These are phyloP conservation scores for Folsomia candida DNA, from an alignment of 2,888 invertebrate species.

Conservation along the genomic window DNA sequence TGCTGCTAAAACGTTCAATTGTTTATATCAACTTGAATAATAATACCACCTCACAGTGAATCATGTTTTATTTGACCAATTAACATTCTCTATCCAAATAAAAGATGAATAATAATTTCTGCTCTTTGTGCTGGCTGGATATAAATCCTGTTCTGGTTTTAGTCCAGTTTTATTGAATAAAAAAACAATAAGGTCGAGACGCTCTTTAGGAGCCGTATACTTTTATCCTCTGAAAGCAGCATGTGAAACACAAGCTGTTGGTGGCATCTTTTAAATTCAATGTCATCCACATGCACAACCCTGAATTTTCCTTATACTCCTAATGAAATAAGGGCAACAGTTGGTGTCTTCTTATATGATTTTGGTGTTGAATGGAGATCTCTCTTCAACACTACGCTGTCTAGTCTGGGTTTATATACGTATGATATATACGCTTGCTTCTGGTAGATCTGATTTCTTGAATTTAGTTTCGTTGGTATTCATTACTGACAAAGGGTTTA, in stretches of 20 bases:
- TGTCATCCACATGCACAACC: neutral
- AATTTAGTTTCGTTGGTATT: constrained; percentile 1
- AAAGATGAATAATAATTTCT: neutral
- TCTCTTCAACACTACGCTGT: neutral
- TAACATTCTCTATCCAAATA: neutral
- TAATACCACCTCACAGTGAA: neutral
- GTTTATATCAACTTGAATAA: neutral
- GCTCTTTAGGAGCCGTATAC: neutral
- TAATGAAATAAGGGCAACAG: constrained; percentile 6
- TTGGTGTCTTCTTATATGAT: neutral
- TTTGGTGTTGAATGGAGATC: neutral
- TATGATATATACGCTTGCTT: neutral
- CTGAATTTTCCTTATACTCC: neutral
- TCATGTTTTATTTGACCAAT: constrained; percentile 5
- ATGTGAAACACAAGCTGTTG: neutral
- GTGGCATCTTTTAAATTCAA: constrained; percentile 3
- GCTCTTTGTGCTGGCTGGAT: too few relatives aligned
- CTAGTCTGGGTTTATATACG: neutral
- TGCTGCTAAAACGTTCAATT: neutral
- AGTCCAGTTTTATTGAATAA: neutral
- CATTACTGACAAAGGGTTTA: neutral
- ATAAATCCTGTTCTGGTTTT: neutral
- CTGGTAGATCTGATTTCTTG: constrained; percentile 4
- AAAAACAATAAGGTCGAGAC: neutral
- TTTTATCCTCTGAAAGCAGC: neutral